Conservation (phyloP, 2,113 vertebrate genomes). For the Shinisaurus crocodilurus region DNA sequence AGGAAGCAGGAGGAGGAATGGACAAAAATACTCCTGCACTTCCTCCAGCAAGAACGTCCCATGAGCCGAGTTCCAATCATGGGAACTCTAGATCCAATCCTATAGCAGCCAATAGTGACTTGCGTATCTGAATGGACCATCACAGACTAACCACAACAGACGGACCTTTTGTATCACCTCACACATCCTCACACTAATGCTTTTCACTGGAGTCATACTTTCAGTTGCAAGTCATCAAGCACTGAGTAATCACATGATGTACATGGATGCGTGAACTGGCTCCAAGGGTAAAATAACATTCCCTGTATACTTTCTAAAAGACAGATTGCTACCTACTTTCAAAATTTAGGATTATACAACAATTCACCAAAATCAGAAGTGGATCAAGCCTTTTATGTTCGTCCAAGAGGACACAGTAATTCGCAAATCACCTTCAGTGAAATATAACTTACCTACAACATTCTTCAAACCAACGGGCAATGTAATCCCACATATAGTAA, state of each 20-base stretch:
- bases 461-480: slow-evolving; percentile 98
- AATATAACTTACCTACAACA: slow-evolving; percentile 89
- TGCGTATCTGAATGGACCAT: not conserved
- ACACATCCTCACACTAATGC: not conserved
- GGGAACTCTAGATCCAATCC: not conserved
- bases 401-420: not conserved
- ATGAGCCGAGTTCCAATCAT: not conserved
- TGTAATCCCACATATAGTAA: slow-evolving; percentile 99
- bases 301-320: not conserved
- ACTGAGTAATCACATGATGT: not conserved
- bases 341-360: not conserved
- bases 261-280: not conserved
- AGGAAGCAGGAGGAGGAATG: not conserved
- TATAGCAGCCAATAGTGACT: not conserved
- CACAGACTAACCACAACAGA: not conserved
- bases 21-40: not conserved
- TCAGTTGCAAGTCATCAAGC: not conserved
- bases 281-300: not conserved
- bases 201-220: not conserved
- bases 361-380: not conserved
- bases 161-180: not conserved
- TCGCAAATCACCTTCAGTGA: not conserved
- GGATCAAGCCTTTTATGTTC: not conserved
- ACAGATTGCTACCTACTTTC: not conserved
- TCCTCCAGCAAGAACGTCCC: not conserved